Evolutionary conservation across 35 echinoderm and acorn worm species (phyloP).

Genomic region (Apostichopus japonicus): DNA sequence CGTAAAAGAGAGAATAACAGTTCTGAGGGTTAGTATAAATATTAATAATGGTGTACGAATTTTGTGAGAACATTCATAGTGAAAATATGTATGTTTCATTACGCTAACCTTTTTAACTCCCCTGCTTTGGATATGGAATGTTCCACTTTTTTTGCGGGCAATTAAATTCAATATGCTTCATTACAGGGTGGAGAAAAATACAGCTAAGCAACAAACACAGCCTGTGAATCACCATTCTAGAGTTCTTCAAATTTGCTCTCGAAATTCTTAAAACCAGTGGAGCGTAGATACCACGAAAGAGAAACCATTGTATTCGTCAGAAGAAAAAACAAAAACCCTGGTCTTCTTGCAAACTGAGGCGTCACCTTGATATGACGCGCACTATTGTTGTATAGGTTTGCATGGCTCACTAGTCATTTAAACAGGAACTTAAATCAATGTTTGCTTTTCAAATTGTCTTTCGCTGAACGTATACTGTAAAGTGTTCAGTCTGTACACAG

Average conservation of each 20-base stretch:
- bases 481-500: too few relatives aligned
- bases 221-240: slow-evolving; percentile 13
- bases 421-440: slow-evolving; percentile 20
- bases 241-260: slow-evolving; percentile 30
- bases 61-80: too few relatives aligned
- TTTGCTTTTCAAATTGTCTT: slow-evolving; percentile 27
- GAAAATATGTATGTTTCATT: too few relatives aligned
- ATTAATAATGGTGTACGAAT: too few relatives aligned
- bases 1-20: too few relatives aligned
- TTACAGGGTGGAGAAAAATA: background rate
- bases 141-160: background rate
- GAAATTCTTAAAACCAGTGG: slow-evolving; percentile 19
- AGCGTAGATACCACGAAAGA: background rate
- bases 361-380: background rate
- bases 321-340: slow-evolving; percentile 6
- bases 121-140: background rate
- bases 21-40: too few relatives aligned
- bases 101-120: background rate
- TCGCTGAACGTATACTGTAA: background rate
- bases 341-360: background rate
- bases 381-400: background rate
- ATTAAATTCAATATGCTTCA: background rate
- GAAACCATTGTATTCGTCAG: slow-evolving; percentile 9
- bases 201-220: background rate
- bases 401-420: slow-evolving; percentile 15